Base-by-base conservation (phyloP, 2,797 vertebrate species). In the Etheostoma nigrum region DNA sequence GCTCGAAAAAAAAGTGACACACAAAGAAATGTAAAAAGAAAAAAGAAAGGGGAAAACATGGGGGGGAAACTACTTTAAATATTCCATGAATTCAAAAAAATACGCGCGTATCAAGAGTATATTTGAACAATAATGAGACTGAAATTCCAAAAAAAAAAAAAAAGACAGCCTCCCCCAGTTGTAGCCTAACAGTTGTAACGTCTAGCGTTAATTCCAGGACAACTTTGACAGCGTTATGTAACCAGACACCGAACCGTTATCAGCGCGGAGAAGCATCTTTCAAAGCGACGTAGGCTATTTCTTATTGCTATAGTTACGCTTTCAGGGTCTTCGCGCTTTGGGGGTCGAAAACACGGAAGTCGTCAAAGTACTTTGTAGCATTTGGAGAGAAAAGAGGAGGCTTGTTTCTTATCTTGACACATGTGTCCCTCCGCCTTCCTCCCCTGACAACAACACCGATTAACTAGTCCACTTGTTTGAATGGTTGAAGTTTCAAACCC, bases 191-290 rank as follows among this genome's bases (percentile, higher is more conserved):
- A 19, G 60, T 52, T 60, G 49, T 42, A 54, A 4, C 47, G 62
- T 59, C 45, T 36, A 40, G 36, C 10, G 10, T 12, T 60, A 30
- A 74, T 2, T 5, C 18, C 5, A 0, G 14, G 1, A 1, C 59
- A 89, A 87, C 79, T 86, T 89, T 87, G 76, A 85, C 88, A 84
- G 76, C 66, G 84, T 91, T 89, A 89, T 52, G 88, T 86, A 91
- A 90, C 72, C 64, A 18, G 67, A 82, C 65, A 60, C 72, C 49
- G 67, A 60, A 27, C 21, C 25, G 57, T n/a, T 3, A 25, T 2
- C 45, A 23, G 25, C 11, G 5, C 11, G 2, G 45, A n/a, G 11
- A 7, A 72, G 74, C 82, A 81, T 76, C 84, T 81, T 70, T 25
- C 1, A 2, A 51, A 47, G n/a, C 44, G 6, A 23, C 30, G 30